Base-by-base conservation (phyloP, 2,797 vertebrate species). In the Psittacula echo region DNA sequence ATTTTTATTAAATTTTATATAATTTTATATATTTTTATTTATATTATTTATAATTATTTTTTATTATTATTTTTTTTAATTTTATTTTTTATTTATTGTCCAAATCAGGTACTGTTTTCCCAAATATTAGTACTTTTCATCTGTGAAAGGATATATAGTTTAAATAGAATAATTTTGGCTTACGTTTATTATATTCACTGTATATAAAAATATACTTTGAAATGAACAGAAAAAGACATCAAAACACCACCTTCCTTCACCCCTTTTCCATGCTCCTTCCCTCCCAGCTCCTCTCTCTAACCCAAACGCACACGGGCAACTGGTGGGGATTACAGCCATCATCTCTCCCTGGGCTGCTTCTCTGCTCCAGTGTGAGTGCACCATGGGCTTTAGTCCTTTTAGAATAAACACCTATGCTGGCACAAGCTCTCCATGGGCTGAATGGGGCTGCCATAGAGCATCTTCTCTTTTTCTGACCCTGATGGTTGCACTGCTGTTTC, bases 221-320 rank as follows among this genome's bases (percentile, higher is more conserved):
- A 39, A 68, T 0, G 1, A 53, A 37, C 37, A 74, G 19, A 51
- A n/a, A 45, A 71, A 67, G 7, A 78, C 13, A 44, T 71, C 61
- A 42, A 89, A 65, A 7, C 6, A 54, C 6, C 4, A 22, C 19
- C 9, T 58, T 65, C 89, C 5, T 24, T 72, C 37, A 45, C 26
- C 19, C 8, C 4, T 67, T 13, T 32, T 73, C 54, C 37, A 82
- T n/a, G 44, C 13, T 77, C 17, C 39, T 61, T 72, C 32, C 24
- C 29, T 73, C 39, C 9, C 48, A 44, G 2, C 29, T 48, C 27
- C 8, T 22, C 45, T 48, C 32, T 85, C 9, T 29, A 50, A 8
- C 4, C 13, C 1, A 1, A 44, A n/a, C 0, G 22, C 29, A 13
- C 3, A 32, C 22, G 15, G 24, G 7, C 3, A 2, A 27, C 9